phyloP scores from a whole-genome alignment of 2,888 invertebrate genomes.

The Sphaeridia pumilis region DNA sequence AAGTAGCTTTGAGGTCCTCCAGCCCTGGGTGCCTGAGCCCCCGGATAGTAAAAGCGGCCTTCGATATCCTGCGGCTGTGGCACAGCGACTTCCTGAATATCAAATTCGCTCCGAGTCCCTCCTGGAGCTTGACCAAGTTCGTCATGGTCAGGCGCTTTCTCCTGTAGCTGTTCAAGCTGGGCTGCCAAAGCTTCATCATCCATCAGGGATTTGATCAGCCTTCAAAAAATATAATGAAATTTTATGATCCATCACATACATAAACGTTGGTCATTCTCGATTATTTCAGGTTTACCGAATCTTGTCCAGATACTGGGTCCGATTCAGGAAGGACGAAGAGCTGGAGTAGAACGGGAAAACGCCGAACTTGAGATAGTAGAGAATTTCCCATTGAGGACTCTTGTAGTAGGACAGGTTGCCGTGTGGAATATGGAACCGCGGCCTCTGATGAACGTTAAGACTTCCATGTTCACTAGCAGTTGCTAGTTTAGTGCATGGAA shows the following conservation, averaged over 20 bases:
- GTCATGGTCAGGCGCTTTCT: neutral
- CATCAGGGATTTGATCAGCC: conserved; percentile 11
- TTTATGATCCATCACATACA: too few relatives aligned
- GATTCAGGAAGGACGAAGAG: conserved; percentile 11
- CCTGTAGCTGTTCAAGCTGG: neutral
- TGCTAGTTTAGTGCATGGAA: too few relatives aligned
- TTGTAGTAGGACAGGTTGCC: conserved; percentile 24
- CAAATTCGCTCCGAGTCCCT: too few relatives aligned
- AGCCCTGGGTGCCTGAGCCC: conserved; percentile 1
- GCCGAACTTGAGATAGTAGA: conserved; percentile 31
- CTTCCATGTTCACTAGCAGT: conserved; percentile 10
- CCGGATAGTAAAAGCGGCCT: conserved; percentile 7
- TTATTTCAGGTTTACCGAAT: too few relatives aligned
- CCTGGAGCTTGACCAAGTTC: neutral
- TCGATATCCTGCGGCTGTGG: too few relatives aligned
- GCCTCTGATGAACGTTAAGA: conserved; percentile 23
- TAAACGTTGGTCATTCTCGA: too few relatives aligned
- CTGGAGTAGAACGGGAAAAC: conserved; percentile 22
- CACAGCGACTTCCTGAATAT: too few relatives aligned
- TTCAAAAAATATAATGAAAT: too few relatives aligned
- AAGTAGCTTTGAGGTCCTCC: neutral
- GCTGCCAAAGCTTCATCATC: neutral
- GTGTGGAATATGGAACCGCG: conserved; percentile 31
- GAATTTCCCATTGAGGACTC: conserved; percentile 33
- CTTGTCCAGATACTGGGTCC: conserved; percentile 16